Evolutionary conservation across 2,797 vertebrate genomes (phyloP).

Genomic region (Argya squamiceps): DNA sequence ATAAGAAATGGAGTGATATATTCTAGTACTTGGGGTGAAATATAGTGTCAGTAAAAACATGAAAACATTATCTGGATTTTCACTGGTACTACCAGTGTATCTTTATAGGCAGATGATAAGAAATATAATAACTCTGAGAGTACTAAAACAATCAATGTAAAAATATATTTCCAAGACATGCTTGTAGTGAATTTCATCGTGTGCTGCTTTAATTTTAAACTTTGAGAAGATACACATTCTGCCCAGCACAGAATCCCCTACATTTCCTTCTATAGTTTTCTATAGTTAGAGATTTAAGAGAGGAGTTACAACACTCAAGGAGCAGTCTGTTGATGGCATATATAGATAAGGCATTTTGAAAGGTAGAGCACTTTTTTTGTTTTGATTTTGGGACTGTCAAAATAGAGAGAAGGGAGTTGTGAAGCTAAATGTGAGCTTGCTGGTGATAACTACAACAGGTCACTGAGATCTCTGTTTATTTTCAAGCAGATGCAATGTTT

Average conservation of each 20-base stretch:
- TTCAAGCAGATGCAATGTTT: not conserved
- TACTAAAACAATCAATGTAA: not conserved
- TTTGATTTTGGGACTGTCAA: not conserved
- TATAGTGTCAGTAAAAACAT: not conserved
- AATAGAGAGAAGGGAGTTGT: not conserved
- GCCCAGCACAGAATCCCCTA: not conserved
- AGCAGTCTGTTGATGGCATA: not conserved
- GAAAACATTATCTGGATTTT: constrained; percentile 29
- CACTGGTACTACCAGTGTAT: not conserved
- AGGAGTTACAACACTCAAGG: not conserved
- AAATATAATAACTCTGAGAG: not conserved
- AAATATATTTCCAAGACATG: constrained; percentile 4
- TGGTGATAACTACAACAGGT: not conserved
- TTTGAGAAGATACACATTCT: not conserved
- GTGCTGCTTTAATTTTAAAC: not conserved
- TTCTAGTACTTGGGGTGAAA: constrained; percentile 13
- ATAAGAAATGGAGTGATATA: constrained; percentile 4
- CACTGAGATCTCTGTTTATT: not conserved
- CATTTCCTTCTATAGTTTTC: not conserved
- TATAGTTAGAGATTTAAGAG: not conserved
- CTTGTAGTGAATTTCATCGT: not conserved
- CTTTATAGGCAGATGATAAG: not conserved
- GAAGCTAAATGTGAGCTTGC: not conserved
- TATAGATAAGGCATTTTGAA: not conserved
- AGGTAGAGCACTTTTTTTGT: not conserved